These are phyloP conservation scores for Palythoa grandiflora DNA, from an alignment of 92 coral and sea anemone genomes.

Conservation along the genomic window DNA sequence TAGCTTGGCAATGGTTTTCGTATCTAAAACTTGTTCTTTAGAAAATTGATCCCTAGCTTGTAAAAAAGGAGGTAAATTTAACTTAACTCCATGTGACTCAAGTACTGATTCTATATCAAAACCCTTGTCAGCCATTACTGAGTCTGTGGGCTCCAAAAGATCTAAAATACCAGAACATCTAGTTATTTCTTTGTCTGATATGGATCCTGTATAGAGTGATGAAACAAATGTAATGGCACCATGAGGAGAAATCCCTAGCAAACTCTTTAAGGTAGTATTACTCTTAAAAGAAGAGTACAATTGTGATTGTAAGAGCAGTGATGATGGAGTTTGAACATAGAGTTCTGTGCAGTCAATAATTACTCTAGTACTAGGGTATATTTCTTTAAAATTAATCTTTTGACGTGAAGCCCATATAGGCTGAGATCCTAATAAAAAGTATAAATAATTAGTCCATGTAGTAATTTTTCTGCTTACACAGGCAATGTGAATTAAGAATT, in stretches of 20 bases:
- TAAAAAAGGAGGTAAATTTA: slow-evolving; percentile 66
- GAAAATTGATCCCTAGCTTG: slow-evolving; percentile 52
- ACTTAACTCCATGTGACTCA: slow-evolving; percentile 7
- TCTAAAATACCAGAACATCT: slow-evolving; percentile 9
- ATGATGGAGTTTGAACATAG: slow-evolving; percentile 30
- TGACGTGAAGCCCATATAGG: slow-evolving; percentile 17
- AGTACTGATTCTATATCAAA: slow-evolving; percentile 52
- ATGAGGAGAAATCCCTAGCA: slow-evolving; percentile 25
- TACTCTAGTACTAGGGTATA: slow-evolving; percentile 30
- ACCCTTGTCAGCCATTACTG: slow-evolving; percentile 65
- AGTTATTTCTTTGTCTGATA: slow-evolving; percentile 17
- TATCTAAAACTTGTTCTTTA: slow-evolving; percentile 54
- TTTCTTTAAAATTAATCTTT: background rate
- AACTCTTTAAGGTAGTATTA: slow-evolving; percentile 26
- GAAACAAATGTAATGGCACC: slow-evolving; percentile 25
- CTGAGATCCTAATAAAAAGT: slow-evolving; percentile 11
- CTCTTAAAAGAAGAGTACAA: slow-evolving; percentile 24
- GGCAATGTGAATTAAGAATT: slow-evolving; percentile 14
- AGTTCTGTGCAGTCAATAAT: slow-evolving; percentile 31
- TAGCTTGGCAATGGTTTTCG: slow-evolving; percentile 68
- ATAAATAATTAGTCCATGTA: slow-evolving; percentile 1
- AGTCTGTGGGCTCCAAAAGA: slow-evolving; percentile 58
- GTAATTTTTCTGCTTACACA: background rate
- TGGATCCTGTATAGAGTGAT: slow-evolving; percentile 16
- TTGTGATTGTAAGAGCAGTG: slow-evolving; percentile 25